Evolutionary conservation across 2,113 vertebrate species (phyloP), one percentile per base, ranked within the genome.

Genomic region (Harpagus bidentatus): DNA sequence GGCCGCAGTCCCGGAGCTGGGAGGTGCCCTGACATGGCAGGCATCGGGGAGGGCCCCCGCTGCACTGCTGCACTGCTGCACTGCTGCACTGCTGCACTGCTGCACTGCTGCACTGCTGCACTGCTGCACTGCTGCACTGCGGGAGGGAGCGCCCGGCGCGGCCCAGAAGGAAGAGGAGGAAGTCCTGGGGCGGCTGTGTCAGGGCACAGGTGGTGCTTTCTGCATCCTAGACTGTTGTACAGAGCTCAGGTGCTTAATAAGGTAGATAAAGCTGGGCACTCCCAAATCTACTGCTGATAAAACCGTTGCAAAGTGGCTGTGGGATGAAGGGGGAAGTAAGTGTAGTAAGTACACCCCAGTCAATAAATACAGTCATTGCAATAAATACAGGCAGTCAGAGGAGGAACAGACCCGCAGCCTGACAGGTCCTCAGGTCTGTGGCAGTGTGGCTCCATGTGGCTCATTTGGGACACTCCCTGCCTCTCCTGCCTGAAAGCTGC

Each of bases 81-180:
- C 74, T 23, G 2, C 2, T 9, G n/a, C 0, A 21, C 74, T 53
- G 1, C 2, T 7, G 32, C 0, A 28, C 71, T 8, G 47, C 45
- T 47, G 45, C 45, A 20, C 18, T 11, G 45, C 45, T 7, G 32
- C 0, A 23, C 71, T 23, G 2, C 2, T 7, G n/a, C 0, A 21
- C 74, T 58, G 1, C 1, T 7, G 32, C 0, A 28, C 76, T 4
- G 2, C 1, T 7, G n/a, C 0, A 23, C 76, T 74, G n/a, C 23
- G 28, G 50, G 31, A 93, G 69, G 8, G 52, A 63, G 12, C 2
- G 2, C 3, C 2, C 6, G 34, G 55, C 2, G 3, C 9, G 34
- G 55, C 47, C 43, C 72, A 13, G 50, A 23, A 67, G 2, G 4
- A 45, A 80, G 25, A 53, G 50, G 36, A 62, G 45, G 45, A 48